Conservation (phyloP, 2,113 vertebrate genomes). For the Tauraco erythrolophus region DNA sequence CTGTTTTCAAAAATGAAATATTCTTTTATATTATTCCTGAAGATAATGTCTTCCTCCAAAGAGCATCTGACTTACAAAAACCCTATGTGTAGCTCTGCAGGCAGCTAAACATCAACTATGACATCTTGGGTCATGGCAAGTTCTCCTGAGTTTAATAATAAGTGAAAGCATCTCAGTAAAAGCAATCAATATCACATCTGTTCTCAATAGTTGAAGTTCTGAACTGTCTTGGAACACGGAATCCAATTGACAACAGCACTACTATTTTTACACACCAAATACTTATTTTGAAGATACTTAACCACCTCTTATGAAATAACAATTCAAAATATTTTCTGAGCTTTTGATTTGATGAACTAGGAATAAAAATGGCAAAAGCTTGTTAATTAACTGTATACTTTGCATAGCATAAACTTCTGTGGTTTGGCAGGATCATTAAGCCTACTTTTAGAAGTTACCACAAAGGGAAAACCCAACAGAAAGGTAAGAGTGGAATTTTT, state of each 20-base stretch:
- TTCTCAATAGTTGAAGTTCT: not conserved
- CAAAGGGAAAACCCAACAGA: not conserved
- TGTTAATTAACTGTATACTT: not conserved
- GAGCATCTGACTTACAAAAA: not conserved
- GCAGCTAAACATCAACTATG: not conserved
- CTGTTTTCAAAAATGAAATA: not conserved
- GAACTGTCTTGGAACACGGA: not conserved
- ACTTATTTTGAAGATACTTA: not conserved
- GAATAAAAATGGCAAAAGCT: not conserved
- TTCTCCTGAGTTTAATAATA: not conserved
- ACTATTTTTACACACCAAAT: not conserved
- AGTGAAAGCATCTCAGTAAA: not conserved
- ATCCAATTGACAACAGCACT: not conserved
- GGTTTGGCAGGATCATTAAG: not conserved
- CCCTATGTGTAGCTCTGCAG: not conserved
- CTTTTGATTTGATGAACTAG: not conserved
- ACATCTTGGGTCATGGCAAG: not conserved
- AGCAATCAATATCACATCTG: not conserved
- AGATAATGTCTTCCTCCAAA: not conserved
- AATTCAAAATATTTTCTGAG: not conserved
- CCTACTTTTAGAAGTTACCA: not conserved
- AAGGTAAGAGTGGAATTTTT: not conserved
- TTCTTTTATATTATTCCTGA: not conserved
- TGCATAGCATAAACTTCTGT: not conserved
- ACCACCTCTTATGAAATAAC: not conserved